Conservation (phyloP, 2,888 invertebrate genomes). For the Apamea anceps region DNA sequence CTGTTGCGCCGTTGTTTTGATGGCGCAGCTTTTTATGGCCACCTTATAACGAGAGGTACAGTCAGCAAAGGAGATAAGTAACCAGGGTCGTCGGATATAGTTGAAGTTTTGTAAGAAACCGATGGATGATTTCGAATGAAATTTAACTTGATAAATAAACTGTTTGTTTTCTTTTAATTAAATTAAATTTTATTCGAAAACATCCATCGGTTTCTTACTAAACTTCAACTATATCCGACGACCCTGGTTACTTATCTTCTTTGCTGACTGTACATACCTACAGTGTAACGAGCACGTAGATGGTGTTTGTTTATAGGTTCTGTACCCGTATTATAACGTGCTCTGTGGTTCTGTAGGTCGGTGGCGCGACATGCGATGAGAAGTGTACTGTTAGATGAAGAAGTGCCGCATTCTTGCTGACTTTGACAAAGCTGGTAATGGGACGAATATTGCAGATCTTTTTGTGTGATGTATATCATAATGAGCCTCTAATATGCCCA, state of each 20-base stretch:
- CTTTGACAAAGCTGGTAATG: not conserved
- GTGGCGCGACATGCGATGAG: constrained; percentile 1
- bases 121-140: too few relatives aligned
- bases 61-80: too few relatives aligned
- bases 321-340: not conserved
- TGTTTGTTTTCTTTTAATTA: too few relatives aligned
- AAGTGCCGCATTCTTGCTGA: not conserved
- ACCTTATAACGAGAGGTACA: constrained; percentile 10
- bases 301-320: not conserved
- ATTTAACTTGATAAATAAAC: too few relatives aligned
- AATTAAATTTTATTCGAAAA: too few relatives aligned
- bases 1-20: constrained; percentile 58
- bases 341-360: not conserved
- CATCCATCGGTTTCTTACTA: too few relatives aligned
- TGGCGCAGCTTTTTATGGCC: constrained; percentile 32
- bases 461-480: not conserved
- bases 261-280: too few relatives aligned
- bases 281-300: constrained; percentile 13
- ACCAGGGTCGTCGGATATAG: too few relatives aligned
- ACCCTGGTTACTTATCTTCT: too few relatives aligned
- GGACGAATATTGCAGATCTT: not conserved
- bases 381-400: constrained; percentile 8
- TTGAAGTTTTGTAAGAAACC: too few relatives aligned
- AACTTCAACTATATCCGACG: too few relatives aligned
- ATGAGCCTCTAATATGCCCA: too few relatives aligned